phyloP scores from a whole-genome alignment of 2,113 vertebrate genomes.

The Nannobrachium achirus region DNA sequence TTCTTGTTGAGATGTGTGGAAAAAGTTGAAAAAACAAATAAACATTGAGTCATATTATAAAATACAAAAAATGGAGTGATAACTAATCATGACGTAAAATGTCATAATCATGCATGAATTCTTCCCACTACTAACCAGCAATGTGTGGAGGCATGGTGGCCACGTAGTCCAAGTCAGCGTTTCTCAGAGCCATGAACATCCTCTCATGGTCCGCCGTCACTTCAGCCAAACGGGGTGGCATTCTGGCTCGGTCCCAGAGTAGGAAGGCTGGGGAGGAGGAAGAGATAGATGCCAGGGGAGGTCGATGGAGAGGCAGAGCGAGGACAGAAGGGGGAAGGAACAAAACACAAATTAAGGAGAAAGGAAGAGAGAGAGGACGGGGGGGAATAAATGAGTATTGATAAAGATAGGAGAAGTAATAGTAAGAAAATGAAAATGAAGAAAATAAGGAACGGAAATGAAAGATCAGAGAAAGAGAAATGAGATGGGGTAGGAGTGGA shows the following conservation, averaged over 20 bases:
- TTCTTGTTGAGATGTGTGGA: too few relatives aligned
- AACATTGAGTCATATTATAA: too few relatives aligned
- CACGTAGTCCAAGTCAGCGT: conserved; percentile 87
- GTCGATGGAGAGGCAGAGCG: not conserved
- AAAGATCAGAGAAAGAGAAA: too few relatives aligned
- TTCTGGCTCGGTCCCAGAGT: conserved; percentile 87
- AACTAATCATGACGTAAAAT: too few relatives aligned
- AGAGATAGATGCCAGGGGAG: not conserved
- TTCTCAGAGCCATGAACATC: conserved; percentile 85
- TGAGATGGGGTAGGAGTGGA: too few relatives aligned
- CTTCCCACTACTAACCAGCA: conserved; percentile 69
- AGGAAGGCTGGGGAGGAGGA: conserved; percentile 82
- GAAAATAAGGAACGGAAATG: too few relatives aligned
- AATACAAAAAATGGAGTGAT: too few relatives aligned
- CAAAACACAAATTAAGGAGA: not conserved
- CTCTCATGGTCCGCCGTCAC: conserved; percentile 89
- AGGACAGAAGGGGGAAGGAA: not conserved
- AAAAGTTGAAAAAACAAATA: too few relatives aligned
- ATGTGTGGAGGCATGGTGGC: conserved; percentile 92
- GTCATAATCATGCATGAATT: not conserved
- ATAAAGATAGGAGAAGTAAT: not conserved
- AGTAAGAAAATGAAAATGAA: not conserved
- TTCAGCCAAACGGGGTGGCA: conserved; percentile 80
- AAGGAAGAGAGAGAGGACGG: not conserved
- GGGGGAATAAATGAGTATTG: not conserved